Base-by-base conservation (phyloP, 2,113 vertebrate species). In the Phycodurus eques region DNA sequence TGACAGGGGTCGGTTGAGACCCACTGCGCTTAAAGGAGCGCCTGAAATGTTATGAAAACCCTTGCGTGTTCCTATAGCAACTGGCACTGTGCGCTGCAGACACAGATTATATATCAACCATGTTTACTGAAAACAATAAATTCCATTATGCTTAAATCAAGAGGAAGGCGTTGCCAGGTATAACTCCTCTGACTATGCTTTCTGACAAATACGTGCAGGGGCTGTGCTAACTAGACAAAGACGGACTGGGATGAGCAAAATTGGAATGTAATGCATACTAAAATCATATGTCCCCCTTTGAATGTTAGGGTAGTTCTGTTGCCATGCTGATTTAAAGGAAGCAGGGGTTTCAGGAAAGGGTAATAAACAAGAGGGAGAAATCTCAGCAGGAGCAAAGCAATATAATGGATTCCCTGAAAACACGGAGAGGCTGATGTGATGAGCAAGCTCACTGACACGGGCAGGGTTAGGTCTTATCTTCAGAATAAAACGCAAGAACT, bases 121-220 rank as follows among this genome's bases (percentile, higher is more conserved):
- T 89, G 87, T 90, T 93, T 88, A 85, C 84, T 72, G 65, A 91
- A 90, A 91, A 90, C 86, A 91, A 90, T 88, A 88, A 86, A 92
- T 91, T 91, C 88, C 86, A 80, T 66, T 27, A 68, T 70, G 78
- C 73, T 90, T 85, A 83, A 78, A 88, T 88, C 81, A 87, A 89
- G 68, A 73, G 53, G 70, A 69, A 68, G 62, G 67, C 46, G 42
- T 75, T 63, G 27, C 57, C 75, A 72, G 72, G 31, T 68, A 22
- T 33, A 54, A 33, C 68, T 78, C 72, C 65, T 71, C 54, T 6
- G 69, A 46, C 62, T 65, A 75, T 67, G 46, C 74, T 68, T 64
- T 73, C 62, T 77, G 70, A 80, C 63, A 56, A 80, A 78, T 31
- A 43, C 47, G 64, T 82, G 59, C 47, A 56, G 62, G 81, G 70